A percentile compares a stretch with the other conserved stretches of the same genome.
Evolutionary conservation across 2,888 invertebrate genomes (phyloP).

Genomic region (Parnassius apollo): DNA sequence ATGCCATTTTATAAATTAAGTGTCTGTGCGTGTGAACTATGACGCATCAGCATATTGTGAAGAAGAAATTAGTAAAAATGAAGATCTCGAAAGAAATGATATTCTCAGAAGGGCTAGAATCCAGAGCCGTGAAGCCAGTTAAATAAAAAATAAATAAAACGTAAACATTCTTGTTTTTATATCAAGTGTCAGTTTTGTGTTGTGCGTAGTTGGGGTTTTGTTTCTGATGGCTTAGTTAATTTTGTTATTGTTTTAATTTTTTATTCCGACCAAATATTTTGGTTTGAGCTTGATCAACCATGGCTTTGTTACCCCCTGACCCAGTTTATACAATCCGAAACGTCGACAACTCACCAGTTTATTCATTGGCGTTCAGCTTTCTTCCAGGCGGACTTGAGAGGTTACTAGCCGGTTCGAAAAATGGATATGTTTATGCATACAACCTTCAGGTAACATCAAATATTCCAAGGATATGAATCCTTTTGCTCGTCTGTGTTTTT

Average conservation of each 20-base stretch:
- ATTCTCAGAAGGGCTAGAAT: no score
- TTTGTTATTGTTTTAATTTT: constrained; percentile 70
- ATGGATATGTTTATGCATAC: constrained; percentile 89
- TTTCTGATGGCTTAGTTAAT: constrained; percentile 79
- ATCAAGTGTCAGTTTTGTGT: constrained; percentile 81
- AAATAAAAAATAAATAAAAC: constrained; percentile 4
- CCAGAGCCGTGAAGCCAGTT: no score
- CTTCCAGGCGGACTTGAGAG: constrained; percentile 80
- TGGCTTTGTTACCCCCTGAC: constrained; percentile 89
- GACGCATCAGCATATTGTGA: no score
- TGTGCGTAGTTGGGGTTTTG: constrained; percentile 78
- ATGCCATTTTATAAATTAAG: no score
- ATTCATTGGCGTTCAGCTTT: constrained; percentile 86
- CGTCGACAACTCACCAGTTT: constrained; percentile 85
- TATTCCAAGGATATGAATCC: constrained; percentile 49
- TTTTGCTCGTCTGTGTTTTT: constrained; percentile 29
- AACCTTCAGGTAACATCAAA: constrained; percentile 85
- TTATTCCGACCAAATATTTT: constrained; percentile 65
- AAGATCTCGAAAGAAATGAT: no score
- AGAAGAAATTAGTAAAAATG: no score
- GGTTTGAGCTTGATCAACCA: constrained; percentile 77
- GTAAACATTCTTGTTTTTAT: constrained; percentile 63
- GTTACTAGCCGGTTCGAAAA: constrained; percentile 87
- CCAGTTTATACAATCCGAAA: constrained; percentile 87
- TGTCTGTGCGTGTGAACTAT: no score